Base-by-base conservation (phyloP, 1,140 invertebrate genomes). In the Drosophila sulfurigaster region DNA sequence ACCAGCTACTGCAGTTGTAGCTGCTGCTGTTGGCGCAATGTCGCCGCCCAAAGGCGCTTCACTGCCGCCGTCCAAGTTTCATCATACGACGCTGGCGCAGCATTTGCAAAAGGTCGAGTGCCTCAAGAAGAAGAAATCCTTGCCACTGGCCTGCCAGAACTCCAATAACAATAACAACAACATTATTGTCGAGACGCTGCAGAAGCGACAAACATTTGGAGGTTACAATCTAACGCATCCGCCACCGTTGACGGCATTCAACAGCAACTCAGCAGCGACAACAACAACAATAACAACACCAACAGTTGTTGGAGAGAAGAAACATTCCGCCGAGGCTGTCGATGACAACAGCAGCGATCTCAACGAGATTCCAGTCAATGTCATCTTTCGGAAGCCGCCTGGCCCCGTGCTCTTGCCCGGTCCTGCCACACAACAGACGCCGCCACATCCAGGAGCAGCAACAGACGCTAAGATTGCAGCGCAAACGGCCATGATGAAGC, bases 361-460 rank as follows among this genome's bases (percentile, higher is more conserved):
- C 69, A 91, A 92, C 32, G 91, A 92, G 75, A 92, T 92, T 58
- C 91, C 91, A 56, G 91, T 92, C 63, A 92, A 92, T 76, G 91
- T 92, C 56, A 92, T 92, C 49, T 92, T 90, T 62, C 82, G 91
- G 16, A 90, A 81, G 72, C 87, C 87, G 1, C 64, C 79, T 8
- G 68, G 35, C 35, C 35, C 35, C 35, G 35, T 65, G n/a, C 20
- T 78, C 11, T 49, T 72, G 30, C 32, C 35, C 11, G 66, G 69
- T 0, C 4, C 49, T 49, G 64, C 49, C 25, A 41, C 25, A 1
- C 16, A 8, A 16, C 52, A 62, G 25, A 16, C n/a, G 48, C 46
- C 56, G 35, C 15, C 49, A 5, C 65, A 48, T 13, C 30, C 69
- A 28, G 32, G 20, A 25, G 20, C 3, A 25, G 20, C 20, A 25